Conservation (phyloP, 2,888 invertebrate genomes). For the Orchestes rusci region DNA sequence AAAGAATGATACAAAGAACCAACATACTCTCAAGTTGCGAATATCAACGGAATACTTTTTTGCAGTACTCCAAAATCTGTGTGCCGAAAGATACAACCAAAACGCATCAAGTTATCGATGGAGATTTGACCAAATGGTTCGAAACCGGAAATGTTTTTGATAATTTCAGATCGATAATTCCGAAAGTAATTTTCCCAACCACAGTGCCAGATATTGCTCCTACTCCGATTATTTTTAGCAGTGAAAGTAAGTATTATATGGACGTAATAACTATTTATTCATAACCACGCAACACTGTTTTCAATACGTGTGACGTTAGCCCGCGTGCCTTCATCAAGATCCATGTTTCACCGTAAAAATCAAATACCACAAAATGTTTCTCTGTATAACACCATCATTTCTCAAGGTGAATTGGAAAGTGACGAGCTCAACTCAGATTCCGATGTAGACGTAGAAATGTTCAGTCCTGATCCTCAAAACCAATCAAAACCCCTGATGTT, state of each 20-base stretch:
- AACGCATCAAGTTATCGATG: conserved; percentile 44
- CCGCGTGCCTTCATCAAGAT: too few relatives aligned
- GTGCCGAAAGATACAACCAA: conserved; percentile 35
- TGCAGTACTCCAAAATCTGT: conserved; percentile 45
- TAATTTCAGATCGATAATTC: conserved; percentile 65
- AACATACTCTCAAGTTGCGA: too few relatives aligned
- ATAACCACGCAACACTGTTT: too few relatives aligned
- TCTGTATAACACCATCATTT: too few relatives aligned
- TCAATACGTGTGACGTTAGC: too few relatives aligned
- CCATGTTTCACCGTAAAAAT: too few relatives aligned
- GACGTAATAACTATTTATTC: not conserved
- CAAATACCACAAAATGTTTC: too few relatives aligned
- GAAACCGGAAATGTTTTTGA: conserved; percentile 66
- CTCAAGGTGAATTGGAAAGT: too few relatives aligned
- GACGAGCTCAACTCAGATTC: too few relatives aligned
- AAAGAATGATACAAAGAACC: too few relatives aligned
- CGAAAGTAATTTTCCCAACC: conserved; percentile 51
- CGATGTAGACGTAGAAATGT: conserved; percentile 19
- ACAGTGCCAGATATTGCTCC: conserved; percentile 50
- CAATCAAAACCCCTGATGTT: conserved; percentile 16
- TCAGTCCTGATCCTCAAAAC: conserved; percentile 8
- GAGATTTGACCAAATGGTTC: conserved; percentile 59
- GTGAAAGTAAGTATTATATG: conserved; percentile 52
- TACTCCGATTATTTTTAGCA: conserved; percentile 53
- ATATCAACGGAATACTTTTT: too few relatives aligned